Conservation (phyloP, 2,797 vertebrate species). For the Gymnothorax reevesii region DNA sequence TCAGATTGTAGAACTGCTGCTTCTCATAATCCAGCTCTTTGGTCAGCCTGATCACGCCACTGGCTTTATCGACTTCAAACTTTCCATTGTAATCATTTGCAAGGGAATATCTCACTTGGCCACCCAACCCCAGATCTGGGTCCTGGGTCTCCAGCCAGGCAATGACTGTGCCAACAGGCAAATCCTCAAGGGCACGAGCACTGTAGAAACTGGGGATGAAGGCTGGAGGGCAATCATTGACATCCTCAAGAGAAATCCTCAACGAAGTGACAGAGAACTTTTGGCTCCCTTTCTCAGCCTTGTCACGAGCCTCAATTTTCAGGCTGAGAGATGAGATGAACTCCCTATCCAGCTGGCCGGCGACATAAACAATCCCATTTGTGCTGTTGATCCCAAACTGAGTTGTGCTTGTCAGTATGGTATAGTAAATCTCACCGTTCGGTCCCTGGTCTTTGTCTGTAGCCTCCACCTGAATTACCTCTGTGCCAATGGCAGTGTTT, state of each 20-base stretch:
- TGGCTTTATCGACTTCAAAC: constrained; percentile 90
- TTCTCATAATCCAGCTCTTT: constrained; percentile 94
- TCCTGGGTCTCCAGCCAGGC: constrained; percentile 96
- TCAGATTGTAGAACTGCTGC: constrained; percentile 95
- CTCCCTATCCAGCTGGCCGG: constrained; percentile 90
- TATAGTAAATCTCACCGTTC: constrained; percentile 86
- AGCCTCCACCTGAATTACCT: constrained; percentile 92
- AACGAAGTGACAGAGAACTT: constrained; percentile 82
- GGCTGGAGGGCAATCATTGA: constrained; percentile 92
- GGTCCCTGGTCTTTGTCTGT: constrained; percentile 88
- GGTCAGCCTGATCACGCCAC: constrained; percentile 87
- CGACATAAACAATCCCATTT: constrained; percentile 87
- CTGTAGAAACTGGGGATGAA: constrained; percentile 89
- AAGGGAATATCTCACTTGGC: constrained; percentile 90
- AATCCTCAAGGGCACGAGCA: constrained; percentile 89
- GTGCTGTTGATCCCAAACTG: constrained; percentile 90
- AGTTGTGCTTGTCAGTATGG: constrained; percentile 85
- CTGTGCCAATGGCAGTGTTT: constrained; percentile 88
- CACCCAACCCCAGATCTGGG: constrained; percentile 88
- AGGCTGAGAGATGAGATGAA: constrained; percentile 80
- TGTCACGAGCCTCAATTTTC: constrained; percentile 92
- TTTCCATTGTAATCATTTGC: constrained; percentile 87
- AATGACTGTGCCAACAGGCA: constrained; percentile 90
- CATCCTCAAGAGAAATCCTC: constrained; percentile 84
- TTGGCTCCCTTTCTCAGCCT: constrained; percentile 80